A percentile compares a stretch with the other conserved stretches of the same genome.
Evolutionary conservation across 2,888 invertebrate species (phyloP).

Genomic region (Rhodophaea formosa): DNA sequence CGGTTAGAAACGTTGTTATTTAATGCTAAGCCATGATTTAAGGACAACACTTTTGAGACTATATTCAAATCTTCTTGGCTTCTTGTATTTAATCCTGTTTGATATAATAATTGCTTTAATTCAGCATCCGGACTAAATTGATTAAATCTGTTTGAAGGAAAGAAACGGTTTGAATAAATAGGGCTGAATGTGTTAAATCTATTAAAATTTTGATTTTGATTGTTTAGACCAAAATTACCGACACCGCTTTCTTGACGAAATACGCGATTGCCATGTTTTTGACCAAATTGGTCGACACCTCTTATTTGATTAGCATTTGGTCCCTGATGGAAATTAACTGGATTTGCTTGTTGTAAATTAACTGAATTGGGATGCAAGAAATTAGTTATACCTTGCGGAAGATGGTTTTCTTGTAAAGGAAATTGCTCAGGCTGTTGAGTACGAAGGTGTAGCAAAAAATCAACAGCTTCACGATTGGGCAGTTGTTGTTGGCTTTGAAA

Average conservation of each 20-base stretch:
- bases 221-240: constrained; percentile 84
- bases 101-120: constrained; percentile 83
- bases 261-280: constrained; percentile 67
- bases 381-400: constrained; percentile 67
- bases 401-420: constrained; percentile 72
- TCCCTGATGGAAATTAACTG: constrained; percentile 57
- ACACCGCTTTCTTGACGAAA: constrained; percentile 81
- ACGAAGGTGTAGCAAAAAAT: constrained; percentile 73
- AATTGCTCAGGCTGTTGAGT: constrained; percentile 70
- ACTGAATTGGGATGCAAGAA: constrained; percentile 62
- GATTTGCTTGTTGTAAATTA: constrained; percentile 55
- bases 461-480: constrained; percentile 80
- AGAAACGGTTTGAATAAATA: constrained; percentile 54
- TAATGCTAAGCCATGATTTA: constrained; percentile 86
- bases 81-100: constrained; percentile 84
- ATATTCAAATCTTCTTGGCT: constrained; percentile 88
- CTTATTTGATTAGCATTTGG: constrained; percentile 58
- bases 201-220: constrained; percentile 53
- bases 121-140: constrained; percentile 74
- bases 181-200: constrained; percentile 62
- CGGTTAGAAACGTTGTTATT: constrained; percentile 66
- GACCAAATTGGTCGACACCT: constrained; percentile 49
- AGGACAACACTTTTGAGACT: constrained; percentile 89
- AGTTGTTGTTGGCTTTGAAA: constrained; percentile 78
- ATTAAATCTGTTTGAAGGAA: constrained; percentile 58